Conservation (phyloP, 2,113 vertebrate species). For the Tragelaphus buxtoni region DNA sequence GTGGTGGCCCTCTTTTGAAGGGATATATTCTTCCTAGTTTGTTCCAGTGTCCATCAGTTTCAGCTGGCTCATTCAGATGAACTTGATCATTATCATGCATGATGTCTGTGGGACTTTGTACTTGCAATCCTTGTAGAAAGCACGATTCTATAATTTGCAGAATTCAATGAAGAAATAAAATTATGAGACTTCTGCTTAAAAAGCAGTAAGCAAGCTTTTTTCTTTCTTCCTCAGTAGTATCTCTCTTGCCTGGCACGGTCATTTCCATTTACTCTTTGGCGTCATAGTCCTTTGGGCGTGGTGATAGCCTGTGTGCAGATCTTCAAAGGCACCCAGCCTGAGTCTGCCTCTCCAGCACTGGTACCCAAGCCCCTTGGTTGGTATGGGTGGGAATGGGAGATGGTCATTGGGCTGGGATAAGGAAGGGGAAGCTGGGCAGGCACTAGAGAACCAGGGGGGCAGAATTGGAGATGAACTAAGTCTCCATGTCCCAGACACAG, state of each 20-base stretch:
- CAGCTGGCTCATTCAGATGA: neutral
- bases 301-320: fast-evolving
- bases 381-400: neutral
- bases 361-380: neutral
- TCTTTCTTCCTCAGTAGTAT: neutral
- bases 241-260: neutral
- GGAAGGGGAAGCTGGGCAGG: neutral
- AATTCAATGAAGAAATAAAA: neutral
- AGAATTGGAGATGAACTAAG: neutral
- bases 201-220: neutral
- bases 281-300: neutral
- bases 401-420: fast-evolving
- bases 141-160: neutral
- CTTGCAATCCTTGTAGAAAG: neutral
- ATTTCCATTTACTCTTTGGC: neutral
- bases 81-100: neutral
- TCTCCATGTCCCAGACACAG: neutral
- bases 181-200: neutral
- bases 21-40: neutral
- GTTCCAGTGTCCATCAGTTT: neutral
- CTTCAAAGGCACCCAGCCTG: neutral
- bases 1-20: neutral
- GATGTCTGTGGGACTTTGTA: neutral
- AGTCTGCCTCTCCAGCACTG: no score
- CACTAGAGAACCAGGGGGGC: neutral